These are phyloP conservation scores for Cynodonichthys magdalenae DNA, from an alignment of 2,797 vertebrate genomes.

Conservation along the genomic window DNA sequence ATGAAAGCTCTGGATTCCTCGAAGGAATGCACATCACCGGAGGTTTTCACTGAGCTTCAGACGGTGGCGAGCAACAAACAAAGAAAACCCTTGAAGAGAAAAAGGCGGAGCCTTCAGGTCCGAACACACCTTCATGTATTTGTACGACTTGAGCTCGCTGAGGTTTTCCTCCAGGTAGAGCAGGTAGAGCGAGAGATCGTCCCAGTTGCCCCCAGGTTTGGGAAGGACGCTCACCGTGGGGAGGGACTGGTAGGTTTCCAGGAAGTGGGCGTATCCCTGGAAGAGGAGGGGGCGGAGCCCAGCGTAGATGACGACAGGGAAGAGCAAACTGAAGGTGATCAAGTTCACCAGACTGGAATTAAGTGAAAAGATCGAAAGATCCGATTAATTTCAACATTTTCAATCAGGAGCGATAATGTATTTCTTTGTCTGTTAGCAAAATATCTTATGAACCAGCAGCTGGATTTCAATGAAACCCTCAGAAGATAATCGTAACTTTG, in stretches of 20 bases:
- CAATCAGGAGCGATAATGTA: too few relatives aligned
- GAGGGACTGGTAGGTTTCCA: constrained; percentile 89
- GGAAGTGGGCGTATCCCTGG: constrained; percentile 65
- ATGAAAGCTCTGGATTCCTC: too few relatives aligned
- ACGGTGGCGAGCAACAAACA: too few relatives aligned
- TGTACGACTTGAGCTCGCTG: constrained; percentile 96
- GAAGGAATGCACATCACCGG: too few relatives aligned
- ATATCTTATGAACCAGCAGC: too few relatives aligned
- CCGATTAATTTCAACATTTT: too few relatives aligned
- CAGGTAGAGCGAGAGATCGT: constrained; percentile 90
- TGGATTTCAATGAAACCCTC: too few relatives aligned
- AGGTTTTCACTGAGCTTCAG: too few relatives aligned
- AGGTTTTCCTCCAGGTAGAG: constrained; percentile 95
- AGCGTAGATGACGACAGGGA: constrained; percentile 86
- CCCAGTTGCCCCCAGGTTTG: constrained; percentile 69
- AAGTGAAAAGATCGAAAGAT: not conserved
- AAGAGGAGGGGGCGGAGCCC: constrained; percentile 83
- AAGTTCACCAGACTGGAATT: constrained; percentile 83
- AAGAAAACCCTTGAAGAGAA: too few relatives aligned
- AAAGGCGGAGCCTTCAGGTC: too few relatives aligned
- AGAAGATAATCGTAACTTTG: too few relatives aligned
- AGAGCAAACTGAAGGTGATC: constrained; percentile 82
- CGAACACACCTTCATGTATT: constrained; percentile 86
- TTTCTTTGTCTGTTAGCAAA: too few relatives aligned
- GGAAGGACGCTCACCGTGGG: constrained; percentile 87